Conservation (phyloP, 2,113 vertebrate species). For the Mobula hypostoma region DNA sequence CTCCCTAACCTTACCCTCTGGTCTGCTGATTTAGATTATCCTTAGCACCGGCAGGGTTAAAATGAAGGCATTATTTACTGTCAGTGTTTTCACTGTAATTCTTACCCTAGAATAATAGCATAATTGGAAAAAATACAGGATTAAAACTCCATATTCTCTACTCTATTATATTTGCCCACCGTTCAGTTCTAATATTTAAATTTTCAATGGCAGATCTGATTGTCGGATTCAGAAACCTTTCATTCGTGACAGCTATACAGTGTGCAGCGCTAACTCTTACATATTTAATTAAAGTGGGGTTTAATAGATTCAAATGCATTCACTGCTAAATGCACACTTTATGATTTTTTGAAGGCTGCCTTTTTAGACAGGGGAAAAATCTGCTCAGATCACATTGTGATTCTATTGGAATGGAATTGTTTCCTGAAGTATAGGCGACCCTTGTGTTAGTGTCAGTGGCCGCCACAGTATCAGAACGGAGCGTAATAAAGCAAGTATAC, state of each 20-base stretch:
- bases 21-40: background rate
- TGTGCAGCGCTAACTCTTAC: background rate
- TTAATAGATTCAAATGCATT: slow-evolving; percentile 34
- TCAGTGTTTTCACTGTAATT: background rate
- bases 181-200: slow-evolving; percentile 34
- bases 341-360: slow-evolving; percentile 19
- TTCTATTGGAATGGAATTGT: background rate
- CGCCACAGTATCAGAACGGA: background rate
- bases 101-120: background rate
- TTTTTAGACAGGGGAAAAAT: background rate
- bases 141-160: slow-evolving; percentile 18
- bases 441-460: background rate
- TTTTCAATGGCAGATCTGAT: slow-evolving; percentile 18
- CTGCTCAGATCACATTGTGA: background rate
- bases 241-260: slow-evolving; percentile 19
- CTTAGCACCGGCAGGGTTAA: background rate
- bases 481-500: background rate
- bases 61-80: background rate
- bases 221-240: slow-evolving; percentile 20
- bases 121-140: background rate
- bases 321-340: slow-evolving; percentile 27
- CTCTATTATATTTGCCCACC: slow-evolving; percentile 26
- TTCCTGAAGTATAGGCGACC: background rate
- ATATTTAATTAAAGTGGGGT: slow-evolving; percentile 25
- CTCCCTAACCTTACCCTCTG: background rate